Base-by-base conservation (phyloP, 2,888 invertebrate species). In the Celastrina argiolus region DNA sequence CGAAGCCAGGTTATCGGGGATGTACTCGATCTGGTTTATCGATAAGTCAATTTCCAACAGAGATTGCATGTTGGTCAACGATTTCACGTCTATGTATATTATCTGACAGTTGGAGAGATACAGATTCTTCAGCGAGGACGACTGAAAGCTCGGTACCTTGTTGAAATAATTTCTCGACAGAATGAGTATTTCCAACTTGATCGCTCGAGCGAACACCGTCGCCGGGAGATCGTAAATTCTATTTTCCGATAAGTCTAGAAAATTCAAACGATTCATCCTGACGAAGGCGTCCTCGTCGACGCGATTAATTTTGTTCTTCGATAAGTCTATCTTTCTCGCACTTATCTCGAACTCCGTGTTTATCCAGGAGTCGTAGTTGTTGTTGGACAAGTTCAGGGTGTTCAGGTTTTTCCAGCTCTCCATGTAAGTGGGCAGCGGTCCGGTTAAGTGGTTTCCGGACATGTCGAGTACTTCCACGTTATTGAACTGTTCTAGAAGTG, bases 181-280 rank as follows among this genome's bases (percentile, higher is more conserved):
- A 78, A 94, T 93, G 51, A 96, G 82, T 10, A 84, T 84, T 58
- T 90, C 91, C 56, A 96, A 82, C 41, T 92, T 90, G 28, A 88
- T 85, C 67, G 93, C 93, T 64, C 91, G 86, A 6, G 84, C 81
- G 75, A 96, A 94, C 2, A 93, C 83, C 58, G 88, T 87, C 2
- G 91, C 79, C 69, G 93, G 91, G 68, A 96, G 78, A 28, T 87
- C 79, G 14, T 91, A 85, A 64, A 96, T 88, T 80, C 93, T 92
- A 78, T 96, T 96, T 74, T 92, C 93, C 0, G 96, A 95, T 74
- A 96, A 83, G 80, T 96, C 94, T 16, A 96, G 80, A 34, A 83
- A 82, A 65, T 90, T 88, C 39, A 96, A 81, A 64, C 89, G 82
- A 45, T 88, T 82, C 71, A 95, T 82, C 56, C 87, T 88, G 22